Evolutionary conservation across 2,113 vertebrate species (phyloP), one percentile per base, ranked within the genome.

Genomic region (Apteryx mantelli): DNA sequence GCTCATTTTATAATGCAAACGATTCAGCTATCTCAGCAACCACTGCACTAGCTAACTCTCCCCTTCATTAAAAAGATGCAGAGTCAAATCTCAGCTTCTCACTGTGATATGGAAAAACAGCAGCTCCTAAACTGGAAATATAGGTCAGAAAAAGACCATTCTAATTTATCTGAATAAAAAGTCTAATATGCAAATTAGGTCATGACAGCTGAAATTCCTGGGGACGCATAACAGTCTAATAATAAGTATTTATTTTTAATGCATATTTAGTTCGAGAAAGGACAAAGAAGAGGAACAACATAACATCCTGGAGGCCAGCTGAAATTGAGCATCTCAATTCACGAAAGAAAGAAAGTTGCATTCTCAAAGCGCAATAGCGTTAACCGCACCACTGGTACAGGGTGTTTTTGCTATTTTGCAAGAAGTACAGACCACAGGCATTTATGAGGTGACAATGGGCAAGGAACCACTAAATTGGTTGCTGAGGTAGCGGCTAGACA

Each of bases 101-200:
- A 13, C 83, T 85, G 75, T 22, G 90, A 68, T 58, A 55, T 1
- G 34, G 61, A 90, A 87, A 94, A 95, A 78, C 84, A 96, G n/a
- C 89, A 81, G n/a, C 42, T 94, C 91, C 91, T 83, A 71, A 88
- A 83, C 55, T 56, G 52, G 52, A 97, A 96, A 97, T 96, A 75
- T 73, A 95, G 91, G 96, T 93, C 96, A 96, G 85, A 68, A 82
- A 79, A 90, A 97, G 76, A 86, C 85, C 94, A 1, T 75, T 86
- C 89, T 83, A 81, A 95, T 96, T 94, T 79, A 44, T 24, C 64
- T 10, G 48, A 80, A 75, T 76, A 77, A 93, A 81, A 85, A 91
- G n/a, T 30, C n/a, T 48, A 71, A 53, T 26, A 44, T 87, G 83
- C 74, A 95, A 96, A 97, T 95, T 64, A 75, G 85, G 42, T 84